These are phyloP conservation scores for Leptopilina boulardi DNA, from an alignment of 1,140 invertebrate genomes.

Conservation along the genomic window DNA sequence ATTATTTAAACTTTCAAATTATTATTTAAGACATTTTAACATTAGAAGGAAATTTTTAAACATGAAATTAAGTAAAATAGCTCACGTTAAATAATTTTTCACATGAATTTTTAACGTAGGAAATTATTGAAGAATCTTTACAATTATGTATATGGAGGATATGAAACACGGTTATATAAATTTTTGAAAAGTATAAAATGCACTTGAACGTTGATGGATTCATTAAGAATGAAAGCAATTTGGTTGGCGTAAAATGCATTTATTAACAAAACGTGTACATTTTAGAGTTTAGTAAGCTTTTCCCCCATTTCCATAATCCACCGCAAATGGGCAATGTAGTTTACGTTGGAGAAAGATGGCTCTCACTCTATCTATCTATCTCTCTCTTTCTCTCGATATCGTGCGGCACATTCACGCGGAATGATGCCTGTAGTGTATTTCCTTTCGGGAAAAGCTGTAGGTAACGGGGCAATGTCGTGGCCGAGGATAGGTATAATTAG, in stretches of 20 bases:
- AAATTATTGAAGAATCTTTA: too few relatives aligned
- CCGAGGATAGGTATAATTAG: constrained; percentile 56
- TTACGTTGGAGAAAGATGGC: neutral
- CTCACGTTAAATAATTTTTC: too few relatives aligned
- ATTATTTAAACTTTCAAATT: too few relatives aligned
- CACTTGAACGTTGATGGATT: neutral
- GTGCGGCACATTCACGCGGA: constrained; percentile 10
- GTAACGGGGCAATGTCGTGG: constrained; percentile 15
- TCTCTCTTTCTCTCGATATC: constrained; percentile 22
- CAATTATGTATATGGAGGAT: too few relatives aligned
- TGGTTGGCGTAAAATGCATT: neutral
- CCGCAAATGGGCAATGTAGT: constrained; percentile 8
- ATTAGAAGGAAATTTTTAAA: too few relatives aligned
- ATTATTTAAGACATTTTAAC: too few relatives aligned
- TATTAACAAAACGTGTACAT: neutral
- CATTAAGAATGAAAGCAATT: neutral
- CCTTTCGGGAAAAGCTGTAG: constrained; percentile 49
- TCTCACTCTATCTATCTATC: too few relatives aligned
- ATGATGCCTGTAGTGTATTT: constrained; percentile 41
- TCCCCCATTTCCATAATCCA: constrained; percentile 8
- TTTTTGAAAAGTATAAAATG: neutral
- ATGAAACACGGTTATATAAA: neutral
- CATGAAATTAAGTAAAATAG: too few relatives aligned
- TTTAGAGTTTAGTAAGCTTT: neutral
- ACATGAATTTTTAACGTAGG: too few relatives aligned